Percentiles rank a stretch among this genome's conserved stretches.
Conservation (phyloP, 1,140 invertebrate genomes). For the Caenorhabditis briggsae region DNA sequence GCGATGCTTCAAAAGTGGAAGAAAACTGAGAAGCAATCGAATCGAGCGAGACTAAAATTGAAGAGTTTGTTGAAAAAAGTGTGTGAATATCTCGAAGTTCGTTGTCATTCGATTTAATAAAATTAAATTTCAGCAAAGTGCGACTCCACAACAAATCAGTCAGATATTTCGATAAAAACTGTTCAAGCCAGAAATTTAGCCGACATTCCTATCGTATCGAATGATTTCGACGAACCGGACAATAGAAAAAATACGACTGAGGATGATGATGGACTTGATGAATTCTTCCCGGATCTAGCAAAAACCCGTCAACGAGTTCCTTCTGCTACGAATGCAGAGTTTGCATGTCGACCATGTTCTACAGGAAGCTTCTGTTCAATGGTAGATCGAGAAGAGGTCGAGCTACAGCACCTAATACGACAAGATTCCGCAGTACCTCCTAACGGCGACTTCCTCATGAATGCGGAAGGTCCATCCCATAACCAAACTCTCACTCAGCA, state of each 20-base stretch:
- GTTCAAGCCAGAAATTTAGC: too few species aligned
- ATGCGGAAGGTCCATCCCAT: neutral
- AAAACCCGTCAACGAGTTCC: neutral
- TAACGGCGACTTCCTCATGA: neutral
- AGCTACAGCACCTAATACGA: neutral
- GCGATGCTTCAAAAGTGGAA: neutral
- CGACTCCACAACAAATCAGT: too few species aligned
- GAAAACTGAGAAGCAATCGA: neutral
- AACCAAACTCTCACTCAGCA: neutral
- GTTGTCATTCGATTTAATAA: too few species aligned
- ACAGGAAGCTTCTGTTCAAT: neutral
- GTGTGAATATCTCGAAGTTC: too few species aligned
- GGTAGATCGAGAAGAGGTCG: conserved; percentile 7
- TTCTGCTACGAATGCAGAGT: neutral
- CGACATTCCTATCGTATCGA: neutral
- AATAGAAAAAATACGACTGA: neutral
- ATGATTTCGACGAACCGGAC: neutral
- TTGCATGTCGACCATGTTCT: neutral
- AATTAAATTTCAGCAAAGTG: too few species aligned
- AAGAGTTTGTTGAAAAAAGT: too few species aligned
- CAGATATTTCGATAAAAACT: too few species aligned
- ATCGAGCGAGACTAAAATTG: too few species aligned
- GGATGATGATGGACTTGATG: neutral
- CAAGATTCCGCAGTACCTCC: conserved; percentile 4
- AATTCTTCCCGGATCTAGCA: conserved; percentile 26